Evolutionary conservation across 2,888 invertebrate genomes (phyloP), one percentile per base, ranked within the genome.

Genomic region (Helleia helle): DNA sequence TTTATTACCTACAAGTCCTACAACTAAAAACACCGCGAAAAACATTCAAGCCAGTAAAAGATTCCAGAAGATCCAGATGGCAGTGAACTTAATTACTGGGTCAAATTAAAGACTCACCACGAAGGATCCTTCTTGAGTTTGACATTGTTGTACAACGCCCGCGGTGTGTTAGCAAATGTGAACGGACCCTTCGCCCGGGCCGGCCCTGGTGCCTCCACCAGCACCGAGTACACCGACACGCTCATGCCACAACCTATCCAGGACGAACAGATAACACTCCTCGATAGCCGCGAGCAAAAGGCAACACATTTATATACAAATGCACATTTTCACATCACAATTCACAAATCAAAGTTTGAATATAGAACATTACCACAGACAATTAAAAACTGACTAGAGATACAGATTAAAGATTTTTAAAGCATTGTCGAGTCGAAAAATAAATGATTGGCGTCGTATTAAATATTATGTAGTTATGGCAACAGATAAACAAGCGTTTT

Each of bases 81-180:
- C n/a, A n/a, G n/a, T n/a, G n/a, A 18, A 6, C 18, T 4, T 18
- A 18, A 18, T 18, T 6, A 18, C 18, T 18, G 6, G n/a, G n/a
- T n/a, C n/a, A n/a, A n/a, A n/a, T n/a, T n/a, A n/a, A 5, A 6
- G 8, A 62, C 79, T 66, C 46, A 84, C 85, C 84, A 84, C 2
- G 80, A 70, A 1, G 83, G 79, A 26, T 77, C 71, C 43, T 58
- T 65, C 53, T 59, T 65, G 55, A 89, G 80, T 55, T 88, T 88
- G 46, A 73, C 71, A 59, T 88, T 88, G 60, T 84, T 83, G 70
- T 87, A 88, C 29, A 89, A 74, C 6, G 87, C 88, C 38, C 87
- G 66, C 4, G 89, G 89, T n/a, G 87, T 86, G 68, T 87, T 89
- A 61, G 87, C 84, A 71, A 87, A 89, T 42, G 87, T 87, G 56